Conservation (phyloP, 2,113 vertebrate species). For the Microcebus tavaratra region DNA sequence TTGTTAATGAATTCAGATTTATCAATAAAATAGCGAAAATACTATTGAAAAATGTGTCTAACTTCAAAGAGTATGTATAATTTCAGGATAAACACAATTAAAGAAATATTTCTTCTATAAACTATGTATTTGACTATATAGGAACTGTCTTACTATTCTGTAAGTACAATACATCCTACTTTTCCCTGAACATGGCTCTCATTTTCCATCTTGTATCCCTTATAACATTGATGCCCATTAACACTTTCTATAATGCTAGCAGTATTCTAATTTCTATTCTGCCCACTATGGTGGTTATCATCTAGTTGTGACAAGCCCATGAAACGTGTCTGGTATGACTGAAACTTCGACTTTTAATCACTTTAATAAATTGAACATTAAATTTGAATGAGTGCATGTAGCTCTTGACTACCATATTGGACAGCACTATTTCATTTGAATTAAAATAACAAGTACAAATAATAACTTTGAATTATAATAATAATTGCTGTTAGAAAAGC, state of each 20-base stretch:
- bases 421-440: background rate
- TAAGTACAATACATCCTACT: background rate
- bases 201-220: background rate
- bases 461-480: background rate
- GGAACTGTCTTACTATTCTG: background rate
- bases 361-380: background rate
- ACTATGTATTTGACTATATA: background rate
- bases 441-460: background rate
- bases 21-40: background rate
- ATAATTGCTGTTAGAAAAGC: background rate
- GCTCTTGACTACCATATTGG: background rate
- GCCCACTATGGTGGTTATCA: background rate
- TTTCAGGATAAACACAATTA: background rate
- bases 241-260: background rate
- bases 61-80: background rate
- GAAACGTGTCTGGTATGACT: background rate
- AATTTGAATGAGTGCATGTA: background rate
- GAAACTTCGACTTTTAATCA: background rate
- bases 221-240: background rate
- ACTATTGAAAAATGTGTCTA: background rate
- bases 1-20: background rate
- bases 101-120: background rate
- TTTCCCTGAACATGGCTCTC: accelerated
- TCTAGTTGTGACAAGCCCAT: background rate
- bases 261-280: background rate